phyloP scores from a whole-genome alignment of 2,888 invertebrate species.

The Cistogaster globosa region DNA sequence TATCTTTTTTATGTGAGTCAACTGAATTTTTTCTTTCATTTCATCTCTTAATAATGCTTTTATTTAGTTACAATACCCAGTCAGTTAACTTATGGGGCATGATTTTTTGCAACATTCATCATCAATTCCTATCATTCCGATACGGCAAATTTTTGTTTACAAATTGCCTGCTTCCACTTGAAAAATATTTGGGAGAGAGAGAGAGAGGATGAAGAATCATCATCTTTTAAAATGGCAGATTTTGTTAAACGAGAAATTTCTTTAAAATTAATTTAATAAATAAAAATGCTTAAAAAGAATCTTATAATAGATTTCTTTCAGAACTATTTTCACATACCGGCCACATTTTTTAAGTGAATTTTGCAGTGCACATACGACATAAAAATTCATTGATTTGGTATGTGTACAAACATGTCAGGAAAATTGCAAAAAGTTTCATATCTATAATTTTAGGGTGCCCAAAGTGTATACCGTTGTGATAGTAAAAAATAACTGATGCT shows the following conservation, averaged over 20 bases:
- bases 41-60: background rate
- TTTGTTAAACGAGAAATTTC: background rate
- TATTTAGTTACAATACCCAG: constrained; percentile 33
- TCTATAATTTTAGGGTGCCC: background rate
- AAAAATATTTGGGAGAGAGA: constrained; percentile 25
- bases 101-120: constrained; percentile 61
- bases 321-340: constrained; percentile 41
- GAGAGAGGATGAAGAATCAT: background rate
- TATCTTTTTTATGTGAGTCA: background rate
- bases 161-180: constrained; percentile 30
- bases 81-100: constrained; percentile 34
- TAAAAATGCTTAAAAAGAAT: too few relatives aligned
- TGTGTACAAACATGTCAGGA: constrained; percentile 8
- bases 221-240: background rate
- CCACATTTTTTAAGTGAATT: constrained; percentile 26
- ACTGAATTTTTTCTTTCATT: background rate
- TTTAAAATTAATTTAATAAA: background rate
- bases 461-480: background rate
- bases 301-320: constrained; percentile 28
- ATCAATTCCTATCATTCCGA: constrained; percentile 41
- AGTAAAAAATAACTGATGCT: constrained; percentile 11
- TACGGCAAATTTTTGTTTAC: constrained; percentile 40
- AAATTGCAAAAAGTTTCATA: constrained; percentile 27
- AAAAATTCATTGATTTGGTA: constrained; percentile 8
- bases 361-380: constrained; percentile 17